Base-by-base conservation (phyloP, 2,113 vertebrate genomes). In the Antechinus flavipes region DNA sequence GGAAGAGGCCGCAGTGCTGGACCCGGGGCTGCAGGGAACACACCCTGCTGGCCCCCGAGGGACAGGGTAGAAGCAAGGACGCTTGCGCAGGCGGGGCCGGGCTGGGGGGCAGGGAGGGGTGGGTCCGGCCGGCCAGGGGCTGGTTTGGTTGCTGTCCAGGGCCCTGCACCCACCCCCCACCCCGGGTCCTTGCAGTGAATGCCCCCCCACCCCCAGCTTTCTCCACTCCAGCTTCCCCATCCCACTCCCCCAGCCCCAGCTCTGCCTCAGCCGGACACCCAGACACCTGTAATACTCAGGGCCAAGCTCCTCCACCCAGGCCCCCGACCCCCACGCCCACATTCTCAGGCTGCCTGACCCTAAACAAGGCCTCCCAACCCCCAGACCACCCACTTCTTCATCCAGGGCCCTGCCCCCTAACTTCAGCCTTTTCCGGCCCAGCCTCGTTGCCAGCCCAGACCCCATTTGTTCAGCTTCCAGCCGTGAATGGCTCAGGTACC, bases 161-260 rank as follows among this genome's bases (percentile, higher is more conserved):
- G 61, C 61, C 61, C 11, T 61, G 58, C 3, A 27, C 58, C 27
- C 27, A 25, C 10, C 58, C 58, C 58, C 10, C 27, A 91, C 26
- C 35, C 58, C 24, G 19, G n/a, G 54, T n/a, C 42, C 54, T 47
- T 12, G 23, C 25, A 55, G 84, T 54, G 22, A n/a, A 3, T 7
- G 24, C 27, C 24, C 14, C 10, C 12, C 3, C 42, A 42, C 42
- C 89, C 89, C 42, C 58, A 50, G 3, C 84, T 49, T 89, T 91
- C 96, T 58, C 53, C 92, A n/a, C 54, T 52, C 49, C 47, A 6
- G 49, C 61, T 91, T 49, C 54, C 84, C 55, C 16, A 53, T 90
- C 93, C 55, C 46, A 95, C 97, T 96, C 96, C 97, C 97, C 97
- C 92, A 90, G 30, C 89, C 94, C 93, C 89, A 91, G 94, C 93